These are phyloP conservation scores for Synergus umbraculus DNA, from an alignment of 2,888 invertebrate genomes.

Conservation along the genomic window DNA sequence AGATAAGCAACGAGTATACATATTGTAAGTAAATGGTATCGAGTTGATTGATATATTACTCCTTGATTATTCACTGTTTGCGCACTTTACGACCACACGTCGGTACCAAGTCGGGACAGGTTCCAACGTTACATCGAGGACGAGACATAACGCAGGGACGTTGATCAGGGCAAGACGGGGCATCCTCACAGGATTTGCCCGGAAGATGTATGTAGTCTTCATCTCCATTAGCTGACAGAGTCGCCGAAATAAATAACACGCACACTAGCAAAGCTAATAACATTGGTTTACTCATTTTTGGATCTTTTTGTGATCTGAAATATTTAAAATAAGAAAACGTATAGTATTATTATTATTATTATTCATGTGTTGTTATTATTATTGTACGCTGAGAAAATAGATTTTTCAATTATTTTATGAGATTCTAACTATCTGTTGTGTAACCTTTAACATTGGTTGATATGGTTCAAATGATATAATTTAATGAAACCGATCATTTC, in stretches of 20 bases:
- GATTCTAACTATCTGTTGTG: too few species aligned
- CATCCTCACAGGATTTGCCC: conserved; percentile 63
- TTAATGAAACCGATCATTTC: too few species aligned
- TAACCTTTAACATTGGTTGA: too few species aligned
- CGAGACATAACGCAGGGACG: conserved; percentile 63
- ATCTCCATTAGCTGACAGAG: conserved; percentile 32
- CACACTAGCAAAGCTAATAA: conserved; percentile 51
- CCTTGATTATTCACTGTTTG: conserved; percentile 9
- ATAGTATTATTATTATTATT: too few species aligned
- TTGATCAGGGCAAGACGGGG: conserved; percentile 62
- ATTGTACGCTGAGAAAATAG: too few species aligned
- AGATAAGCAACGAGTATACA: background rate
- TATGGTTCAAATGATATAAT: background rate
- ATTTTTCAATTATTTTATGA: too few species aligned
- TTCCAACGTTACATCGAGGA: conserved; percentile 61
- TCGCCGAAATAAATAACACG: conserved; percentile 45
- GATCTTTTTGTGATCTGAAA: background rate
- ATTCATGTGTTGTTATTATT: too few species aligned
- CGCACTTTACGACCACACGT: conserved; percentile 54
- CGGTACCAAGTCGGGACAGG: conserved; percentile 62
- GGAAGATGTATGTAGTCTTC: conserved; percentile 66
- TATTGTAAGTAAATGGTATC: background rate
- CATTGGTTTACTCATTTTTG: conserved; percentile 3
- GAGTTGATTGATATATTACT: conserved; percentile 32
- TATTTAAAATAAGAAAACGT: too few species aligned